Evolutionary conservation across 2,888 invertebrate species (phyloP).

Genomic region (Augiades crinisus): DNA sequence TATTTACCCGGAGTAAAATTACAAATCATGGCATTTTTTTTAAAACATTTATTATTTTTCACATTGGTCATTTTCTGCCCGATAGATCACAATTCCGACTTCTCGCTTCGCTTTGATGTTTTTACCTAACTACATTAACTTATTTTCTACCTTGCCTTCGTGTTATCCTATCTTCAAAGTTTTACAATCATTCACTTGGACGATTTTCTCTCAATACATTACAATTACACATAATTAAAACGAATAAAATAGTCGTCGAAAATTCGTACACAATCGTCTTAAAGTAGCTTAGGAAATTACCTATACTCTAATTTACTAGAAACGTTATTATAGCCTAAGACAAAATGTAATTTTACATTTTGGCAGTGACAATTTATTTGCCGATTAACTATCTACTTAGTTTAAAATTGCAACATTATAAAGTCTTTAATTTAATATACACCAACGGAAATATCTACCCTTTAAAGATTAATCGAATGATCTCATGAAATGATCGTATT

Average conservation of each 20-base stretch:
- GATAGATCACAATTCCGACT: constrained; percentile 68
- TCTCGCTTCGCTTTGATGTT: constrained; percentile 41
- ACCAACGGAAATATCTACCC: constrained; percentile 15
- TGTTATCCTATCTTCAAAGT: constrained; percentile 29
- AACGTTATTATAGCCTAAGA: constrained; percentile 27
- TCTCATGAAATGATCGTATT: constrained; percentile 26
- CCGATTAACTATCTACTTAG: constrained; percentile 38
- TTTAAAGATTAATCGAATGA: constrained; percentile 7
- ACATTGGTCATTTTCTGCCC: constrained; percentile 71
- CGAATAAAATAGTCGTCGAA: constrained; percentile 72
- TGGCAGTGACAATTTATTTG: constrained; percentile 60
- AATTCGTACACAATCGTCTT: constrained; percentile 64
- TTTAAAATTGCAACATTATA: constrained; percentile 32
- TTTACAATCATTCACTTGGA: constrained; percentile 48
- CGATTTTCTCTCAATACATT: constrained; percentile 46
- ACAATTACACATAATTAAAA: constrained; percentile 51
- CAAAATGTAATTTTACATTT: constrained; percentile 58
- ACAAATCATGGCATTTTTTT: constrained; percentile 54
- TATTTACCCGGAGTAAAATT: constrained; percentile 38
- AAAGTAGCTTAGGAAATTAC: constrained; percentile 24
- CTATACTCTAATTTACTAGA: constrained; percentile 24
- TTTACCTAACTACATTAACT: constrained; percentile 40
- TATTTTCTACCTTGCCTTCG: constrained; percentile 33
- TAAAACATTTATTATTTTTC: constrained; percentile 76
- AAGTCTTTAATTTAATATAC: constrained; percentile 28